Evolutionary conservation across 2,797 vertebrate genomes (phyloP).

Genomic region (Protonibea diacanthus): DNA sequence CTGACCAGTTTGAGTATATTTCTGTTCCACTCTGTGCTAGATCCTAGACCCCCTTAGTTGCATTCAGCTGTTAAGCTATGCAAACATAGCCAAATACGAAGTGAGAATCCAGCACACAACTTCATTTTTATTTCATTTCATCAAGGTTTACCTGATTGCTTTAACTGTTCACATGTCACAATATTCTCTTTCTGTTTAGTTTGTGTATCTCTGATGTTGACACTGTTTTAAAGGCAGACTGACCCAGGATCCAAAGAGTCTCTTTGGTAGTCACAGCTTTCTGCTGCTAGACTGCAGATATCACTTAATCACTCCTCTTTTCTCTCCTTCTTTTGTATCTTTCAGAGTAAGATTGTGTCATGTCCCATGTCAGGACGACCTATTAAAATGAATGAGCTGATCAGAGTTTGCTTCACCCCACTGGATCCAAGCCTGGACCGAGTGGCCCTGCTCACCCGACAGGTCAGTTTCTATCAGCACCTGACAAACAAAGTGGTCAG

Average conservation of each 20-base stretch:
- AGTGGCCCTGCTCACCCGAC: constrained; percentile 89
- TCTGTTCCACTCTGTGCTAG: no score
- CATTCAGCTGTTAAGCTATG: no score
- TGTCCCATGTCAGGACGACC: constrained; percentile 92
- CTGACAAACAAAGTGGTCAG: neutral
- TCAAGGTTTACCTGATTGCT: constrained; percentile 1
- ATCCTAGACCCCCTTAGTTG: no score
- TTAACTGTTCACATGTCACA: constrained; percentile 26
- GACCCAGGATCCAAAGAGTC: constrained; percentile 3
- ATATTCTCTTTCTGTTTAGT: constrained; percentile 25
- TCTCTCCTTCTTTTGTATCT: neutral
- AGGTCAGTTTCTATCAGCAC: constrained; percentile 70
- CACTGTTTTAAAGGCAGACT: neutral
- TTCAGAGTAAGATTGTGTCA: constrained; percentile 86
- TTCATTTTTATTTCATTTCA: no score
- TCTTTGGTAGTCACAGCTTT: neutral
- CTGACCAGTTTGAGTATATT: no score
- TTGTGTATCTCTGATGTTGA: constrained; percentile 36
- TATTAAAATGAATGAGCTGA: constrained; percentile 90
- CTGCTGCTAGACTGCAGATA: neutral
- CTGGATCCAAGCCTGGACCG: constrained; percentile 89
- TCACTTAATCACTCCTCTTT: neutral
- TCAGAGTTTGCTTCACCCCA: constrained; percentile 86
- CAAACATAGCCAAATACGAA: no score
- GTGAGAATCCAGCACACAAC: no score